Percentiles rank a stretch among this genome's conserved stretches.
Conservation (phyloP, 2,113 vertebrate species). For the Noctilio leporinus region DNA sequence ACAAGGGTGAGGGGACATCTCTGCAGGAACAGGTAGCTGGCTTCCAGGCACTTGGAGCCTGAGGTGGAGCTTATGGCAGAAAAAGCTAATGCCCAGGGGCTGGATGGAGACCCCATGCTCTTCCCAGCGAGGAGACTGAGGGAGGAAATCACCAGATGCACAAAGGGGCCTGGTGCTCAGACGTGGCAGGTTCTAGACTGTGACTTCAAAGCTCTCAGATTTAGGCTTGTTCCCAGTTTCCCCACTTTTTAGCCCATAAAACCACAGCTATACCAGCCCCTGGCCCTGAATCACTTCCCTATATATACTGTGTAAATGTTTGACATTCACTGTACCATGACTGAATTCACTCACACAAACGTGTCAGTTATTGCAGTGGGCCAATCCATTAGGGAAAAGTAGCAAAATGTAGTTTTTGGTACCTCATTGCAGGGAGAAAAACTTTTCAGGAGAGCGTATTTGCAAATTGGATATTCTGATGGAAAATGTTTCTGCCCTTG, state of each 20-base stretch:
- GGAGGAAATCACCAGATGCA: not conserved
- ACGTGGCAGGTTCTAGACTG: not conserved
- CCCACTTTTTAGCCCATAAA: not conserved
- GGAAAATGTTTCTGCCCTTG: not conserved
- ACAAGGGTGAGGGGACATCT: not conserved
- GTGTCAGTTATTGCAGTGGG: not conserved
- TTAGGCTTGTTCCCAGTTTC: not conserved
- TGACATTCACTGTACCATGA: not conserved
- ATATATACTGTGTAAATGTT: not conserved
- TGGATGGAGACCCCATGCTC: not conserved
- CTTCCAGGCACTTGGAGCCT: not conserved
- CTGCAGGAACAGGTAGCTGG: not conserved
- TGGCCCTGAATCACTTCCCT: not conserved
- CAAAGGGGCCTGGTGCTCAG: not conserved
- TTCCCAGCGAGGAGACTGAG: not conserved
- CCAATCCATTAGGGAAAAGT: not conserved
- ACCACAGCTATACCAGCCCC: not conserved
- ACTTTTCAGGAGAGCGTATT: not conserved
- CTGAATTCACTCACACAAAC: not conserved
- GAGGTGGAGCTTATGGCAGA: not conserved
- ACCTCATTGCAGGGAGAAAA: not conserved
- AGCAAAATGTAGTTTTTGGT: not conserved
- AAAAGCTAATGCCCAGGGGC: not conserved
- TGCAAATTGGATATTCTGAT: not conserved
- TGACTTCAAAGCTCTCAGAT: not conserved